Evolutionary conservation across 2,888 invertebrate genomes (phyloP), one percentile per base, ranked within the genome.

Genomic region (Pedicia rivosa): DNA sequence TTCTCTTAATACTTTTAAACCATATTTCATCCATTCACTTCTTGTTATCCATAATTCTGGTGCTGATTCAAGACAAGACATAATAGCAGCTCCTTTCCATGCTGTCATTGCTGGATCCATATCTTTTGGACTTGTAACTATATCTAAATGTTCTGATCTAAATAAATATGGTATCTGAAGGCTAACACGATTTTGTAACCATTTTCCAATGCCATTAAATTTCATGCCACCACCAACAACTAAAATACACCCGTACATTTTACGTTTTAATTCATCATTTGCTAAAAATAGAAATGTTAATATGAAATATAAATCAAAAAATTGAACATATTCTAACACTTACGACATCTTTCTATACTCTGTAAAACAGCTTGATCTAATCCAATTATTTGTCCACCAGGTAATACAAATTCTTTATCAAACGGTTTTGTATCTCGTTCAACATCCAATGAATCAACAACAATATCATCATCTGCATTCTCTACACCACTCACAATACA

Each of bases 71-170:
- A 94, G 60, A 48, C 90, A 88, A 0, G 90, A 86, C 72, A 94
- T 75, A 8, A 94, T 83, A 0, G 90, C 81, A 1, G 91, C 92
- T 1, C 94, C 94, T 57, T 92, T 92, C 94, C 94, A 94, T 0
- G 82, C 73, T 9, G 86, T 83, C 65, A 84, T 78, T 2, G 82
- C 76, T 0, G 90, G 81, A 57, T 92, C 91, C 68, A 90, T 82
- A 50, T 92, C 92, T 57, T 91, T 87, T 0, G 87, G 86, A 43
- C 81, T 77, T 0, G 83, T 86, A 30, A 91, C 83, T 38, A 92
- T 86, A 56, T 92, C 92, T 48, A 87, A 60, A 62, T 83, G 78
- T 52, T 86, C 80, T 34, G 78, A 72, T 55, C 83, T 70, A 51
- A 78, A 82, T 46, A 76, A 66, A 47, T 78, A 76, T 0, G 87